Conservation (phyloP, 2,888 invertebrate genomes). For the Coleophora flavipennella region DNA sequence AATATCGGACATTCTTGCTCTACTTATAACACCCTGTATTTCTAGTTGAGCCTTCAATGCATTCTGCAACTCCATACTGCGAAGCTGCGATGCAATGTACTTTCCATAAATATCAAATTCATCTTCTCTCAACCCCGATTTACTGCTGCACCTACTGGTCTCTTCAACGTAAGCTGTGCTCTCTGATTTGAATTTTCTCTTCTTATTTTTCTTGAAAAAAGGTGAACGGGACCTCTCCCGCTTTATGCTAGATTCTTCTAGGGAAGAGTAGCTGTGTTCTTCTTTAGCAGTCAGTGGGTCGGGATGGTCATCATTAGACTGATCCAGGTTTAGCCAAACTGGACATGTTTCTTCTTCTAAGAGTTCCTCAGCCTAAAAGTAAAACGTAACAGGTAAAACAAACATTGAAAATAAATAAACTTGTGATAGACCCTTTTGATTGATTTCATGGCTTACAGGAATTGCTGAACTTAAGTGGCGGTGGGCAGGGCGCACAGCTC, state of each 20-base stretch:
- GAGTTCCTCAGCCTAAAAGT: no score
- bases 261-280: conserved; percentile 35
- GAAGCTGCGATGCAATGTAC: conserved; percentile 44
- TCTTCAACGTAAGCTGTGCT: conserved; percentile 19
- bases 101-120: conserved; percentile 55
- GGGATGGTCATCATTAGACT: conserved; percentile 27
- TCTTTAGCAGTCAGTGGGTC: conserved; percentile 36
- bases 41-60: conserved; percentile 40
- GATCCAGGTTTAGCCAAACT: not conserved
- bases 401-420: no score
- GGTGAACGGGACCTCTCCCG: conserved; percentile 20
- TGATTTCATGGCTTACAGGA: no score
- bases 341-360: no score
- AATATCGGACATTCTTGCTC: conserved; percentile 19
- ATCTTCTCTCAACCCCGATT: conserved; percentile 31
- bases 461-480: no score
- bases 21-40: conserved; percentile 43
- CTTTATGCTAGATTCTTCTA: conserved; percentile 21
- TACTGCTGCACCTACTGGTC: conserved; percentile 7
- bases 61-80: conserved; percentile 38
- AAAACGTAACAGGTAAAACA: no score
- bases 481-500: no score
- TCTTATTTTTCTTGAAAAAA: conserved; percentile 32
- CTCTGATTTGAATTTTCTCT: conserved; percentile 22
- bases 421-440: no score